Evolutionary conservation across 2,113 vertebrate species (phyloP).

Genomic region (Mirza zaza): DNA sequence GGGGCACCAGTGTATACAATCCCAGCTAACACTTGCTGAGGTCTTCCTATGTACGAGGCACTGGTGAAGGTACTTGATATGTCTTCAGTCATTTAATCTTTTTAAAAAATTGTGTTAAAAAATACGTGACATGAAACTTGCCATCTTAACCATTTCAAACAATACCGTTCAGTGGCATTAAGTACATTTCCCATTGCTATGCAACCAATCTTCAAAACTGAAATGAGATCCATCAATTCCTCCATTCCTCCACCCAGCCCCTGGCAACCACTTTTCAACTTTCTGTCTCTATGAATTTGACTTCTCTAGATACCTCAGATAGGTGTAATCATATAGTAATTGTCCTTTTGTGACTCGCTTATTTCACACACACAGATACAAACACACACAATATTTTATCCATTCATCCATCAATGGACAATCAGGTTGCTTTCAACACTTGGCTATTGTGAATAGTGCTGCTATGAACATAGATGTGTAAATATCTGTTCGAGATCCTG

Average conservation of each 20-base stretch:
- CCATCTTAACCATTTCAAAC: not conserved
- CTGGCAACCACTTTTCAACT: not conserved
- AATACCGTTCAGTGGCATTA: not conserved
- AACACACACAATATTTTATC: not conserved
- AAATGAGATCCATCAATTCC: not conserved
- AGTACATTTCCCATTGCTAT: not conserved
- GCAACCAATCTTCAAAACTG: not conserved
- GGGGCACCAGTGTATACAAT: not conserved
- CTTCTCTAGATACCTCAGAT: not conserved
- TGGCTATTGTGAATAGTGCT: not conserved
- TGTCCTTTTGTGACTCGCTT: not conserved
- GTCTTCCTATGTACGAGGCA: not conserved
- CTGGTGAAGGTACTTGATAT: not conserved
- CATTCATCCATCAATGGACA: not conserved
- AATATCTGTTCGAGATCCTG: not conserved
- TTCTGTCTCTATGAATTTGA: not conserved
- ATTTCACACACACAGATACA: not conserved
- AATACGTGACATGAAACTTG: not conserved
- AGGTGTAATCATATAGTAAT: not conserved
- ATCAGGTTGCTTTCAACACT: not conserved
- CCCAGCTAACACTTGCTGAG: not conserved
- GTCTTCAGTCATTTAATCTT: not conserved
- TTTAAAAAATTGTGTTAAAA: not conserved
- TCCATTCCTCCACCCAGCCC: not conserved
- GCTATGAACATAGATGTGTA: not conserved